Conservation (phyloP, 1,140 invertebrate species). For the Halictus rubicundus region DNA sequence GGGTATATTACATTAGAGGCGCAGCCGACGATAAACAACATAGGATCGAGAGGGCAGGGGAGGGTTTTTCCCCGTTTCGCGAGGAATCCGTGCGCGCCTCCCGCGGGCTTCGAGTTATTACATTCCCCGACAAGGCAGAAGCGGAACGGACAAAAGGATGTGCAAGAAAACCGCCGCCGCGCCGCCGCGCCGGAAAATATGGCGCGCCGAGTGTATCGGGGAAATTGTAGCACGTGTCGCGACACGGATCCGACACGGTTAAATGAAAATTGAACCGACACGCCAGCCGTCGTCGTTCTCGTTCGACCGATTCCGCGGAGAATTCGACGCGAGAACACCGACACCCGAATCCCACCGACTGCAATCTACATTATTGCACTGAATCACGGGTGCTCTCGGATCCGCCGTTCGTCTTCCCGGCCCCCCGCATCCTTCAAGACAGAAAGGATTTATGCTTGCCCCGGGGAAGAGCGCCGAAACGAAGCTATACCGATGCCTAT, state of each 20-base stretch:
- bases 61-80: neutral
- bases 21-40: constrained; percentile 38
- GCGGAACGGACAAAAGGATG: constrained; percentile 25
- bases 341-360: too few relatives aligned
- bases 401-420: too few relatives aligned
- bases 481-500: too few relatives aligned
- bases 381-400: too few relatives aligned
- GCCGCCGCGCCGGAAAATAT: neutral
- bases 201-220: constrained; percentile 13
- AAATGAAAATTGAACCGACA: constrained; percentile 22
- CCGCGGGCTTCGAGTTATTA: constrained; percentile 45
- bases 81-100: constrained; percentile 26
- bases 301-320: too few relatives aligned
- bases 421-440: too few relatives aligned
- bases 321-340: too few relatives aligned
- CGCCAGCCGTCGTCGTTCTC: neutral
- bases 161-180: neutral
- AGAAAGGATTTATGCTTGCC: too few relatives aligned
- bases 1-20: constrained; percentile 35
- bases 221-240: constrained; percentile 42
- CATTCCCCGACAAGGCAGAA: constrained; percentile 15
- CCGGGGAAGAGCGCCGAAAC: too few relatives aligned
- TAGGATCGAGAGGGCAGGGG: too few relatives aligned
- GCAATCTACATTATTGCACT: too few relatives aligned
- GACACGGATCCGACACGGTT: constrained; percentile 21